Percentiles rank a stretch among this genome's conserved stretches.
Evolutionary conservation across 2,797 vertebrate species (phyloP).

Genomic region (Scarus forsteni): DNA sequence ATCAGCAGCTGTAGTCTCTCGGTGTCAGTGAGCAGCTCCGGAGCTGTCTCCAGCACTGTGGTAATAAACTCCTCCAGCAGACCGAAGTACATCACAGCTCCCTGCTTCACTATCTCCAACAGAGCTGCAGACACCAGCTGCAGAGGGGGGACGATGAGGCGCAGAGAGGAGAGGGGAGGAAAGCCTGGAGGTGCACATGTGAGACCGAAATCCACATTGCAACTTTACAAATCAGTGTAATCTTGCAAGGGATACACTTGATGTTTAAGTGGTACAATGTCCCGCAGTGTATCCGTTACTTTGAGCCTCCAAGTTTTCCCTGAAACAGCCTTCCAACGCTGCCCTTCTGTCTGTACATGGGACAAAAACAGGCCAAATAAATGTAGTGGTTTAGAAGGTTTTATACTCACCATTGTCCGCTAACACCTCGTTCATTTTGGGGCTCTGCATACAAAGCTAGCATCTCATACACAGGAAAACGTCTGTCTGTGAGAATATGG

Average conservation of each 20-base stretch:
- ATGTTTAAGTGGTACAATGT: background rate
- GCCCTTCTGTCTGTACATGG: fast-evolving
- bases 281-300: background rate
- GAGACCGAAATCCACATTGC: background rate
- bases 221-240: background rate
- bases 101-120: constrained; percentile 53
- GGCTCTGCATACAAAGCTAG: background rate
- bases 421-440: constrained; percentile 25
- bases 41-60: constrained; percentile 46
- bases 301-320: background rate
- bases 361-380: background rate
- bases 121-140: constrained; percentile 55
- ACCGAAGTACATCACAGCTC: constrained; percentile 46
- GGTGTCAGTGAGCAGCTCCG: constrained; percentile 45
- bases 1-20: constrained; percentile 35
- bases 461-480: background rate
- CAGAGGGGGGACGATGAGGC: constrained; percentile 27
- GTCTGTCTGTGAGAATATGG: background rate
- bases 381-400: too few relatives aligned
- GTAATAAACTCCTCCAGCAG: constrained; percentile 58
- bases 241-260: background rate
- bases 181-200: background rate
- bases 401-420: constrained; percentile 13
- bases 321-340: background rate
- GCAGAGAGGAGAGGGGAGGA: constrained; percentile 39